Conservation (phyloP, 2,888 invertebrate species). For the Tetropium fuscum region DNA sequence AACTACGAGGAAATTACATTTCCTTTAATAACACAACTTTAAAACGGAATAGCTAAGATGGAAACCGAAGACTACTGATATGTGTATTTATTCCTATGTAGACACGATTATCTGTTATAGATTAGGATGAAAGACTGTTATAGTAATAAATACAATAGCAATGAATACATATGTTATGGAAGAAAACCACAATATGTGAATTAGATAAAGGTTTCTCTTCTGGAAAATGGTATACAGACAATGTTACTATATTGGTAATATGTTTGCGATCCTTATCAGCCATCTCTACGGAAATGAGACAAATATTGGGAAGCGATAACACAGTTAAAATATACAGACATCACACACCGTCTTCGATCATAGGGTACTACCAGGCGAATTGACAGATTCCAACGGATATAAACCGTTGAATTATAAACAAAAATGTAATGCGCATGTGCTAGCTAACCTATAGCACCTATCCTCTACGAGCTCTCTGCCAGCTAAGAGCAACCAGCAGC, state of each 20-base stretch:
- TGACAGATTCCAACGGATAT: too few species aligned
- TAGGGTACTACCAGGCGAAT: too few species aligned
- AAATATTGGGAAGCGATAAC: not conserved
- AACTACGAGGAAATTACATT: conserved; percentile 11
- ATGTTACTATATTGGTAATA: not conserved
- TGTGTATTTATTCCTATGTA: not conserved
- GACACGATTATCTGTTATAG: not conserved
- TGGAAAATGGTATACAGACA: not conserved
- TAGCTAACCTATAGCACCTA: not conserved
- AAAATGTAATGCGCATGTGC: not conserved
- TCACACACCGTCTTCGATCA: too few species aligned
- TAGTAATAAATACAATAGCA: too few species aligned
- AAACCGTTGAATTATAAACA: not conserved
- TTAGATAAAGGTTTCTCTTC: not conserved
- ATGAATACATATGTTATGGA: not conserved
- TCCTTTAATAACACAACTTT: conserved; percentile 9
- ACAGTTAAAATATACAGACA: not conserved
- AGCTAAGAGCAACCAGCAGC: not conserved
- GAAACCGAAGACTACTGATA: conserved; percentile 1
- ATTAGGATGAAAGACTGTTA: not conserved
- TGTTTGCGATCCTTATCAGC: conserved; percentile 4
- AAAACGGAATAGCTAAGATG: not conserved
- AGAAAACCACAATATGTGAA: conserved; percentile 1
- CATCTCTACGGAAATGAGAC: not conserved
- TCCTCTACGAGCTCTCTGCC: not conserved